Conservation (phyloP, 1,140 invertebrate genomes). For the Micrasema minimum region DNA sequence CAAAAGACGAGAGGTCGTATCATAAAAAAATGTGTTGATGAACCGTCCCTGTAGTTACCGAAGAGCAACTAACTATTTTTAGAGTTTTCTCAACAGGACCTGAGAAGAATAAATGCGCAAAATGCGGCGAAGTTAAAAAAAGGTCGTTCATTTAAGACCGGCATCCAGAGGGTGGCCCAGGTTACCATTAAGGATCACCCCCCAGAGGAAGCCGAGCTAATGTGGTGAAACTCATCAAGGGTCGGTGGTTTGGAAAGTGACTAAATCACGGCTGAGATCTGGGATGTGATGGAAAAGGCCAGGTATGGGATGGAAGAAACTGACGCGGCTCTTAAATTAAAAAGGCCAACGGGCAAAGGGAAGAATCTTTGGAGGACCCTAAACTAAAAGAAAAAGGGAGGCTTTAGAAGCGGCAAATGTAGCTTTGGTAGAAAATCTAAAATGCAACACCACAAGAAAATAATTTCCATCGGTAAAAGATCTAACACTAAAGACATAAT, state of each 20-base stretch:
- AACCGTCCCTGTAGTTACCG: constrained; percentile 86
- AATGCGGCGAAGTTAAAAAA: constrained; percentile 92
- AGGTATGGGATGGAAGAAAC: constrained; percentile 94
- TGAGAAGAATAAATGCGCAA: constrained; percentile 89
- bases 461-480: too few species aligned
- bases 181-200: constrained; percentile 90
- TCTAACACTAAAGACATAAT: too few species aligned
- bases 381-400: constrained; percentile 55
- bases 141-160: constrained; percentile 93
- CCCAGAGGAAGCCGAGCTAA: constrained; percentile 92
- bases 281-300: constrained; percentile 97
- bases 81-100: constrained; percentile 91
- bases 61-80: constrained; percentile 88
- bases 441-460: not conserved
- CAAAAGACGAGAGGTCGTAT: constrained; percentile 93
- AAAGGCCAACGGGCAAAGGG: constrained; percentile 89
- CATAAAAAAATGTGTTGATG: constrained; percentile 95
- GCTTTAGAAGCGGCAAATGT: constrained; percentile 11
- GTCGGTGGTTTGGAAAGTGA: constrained; percentile 90
- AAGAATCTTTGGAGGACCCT: constrained; percentile 79
- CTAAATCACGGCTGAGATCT: constrained; percentile 87
- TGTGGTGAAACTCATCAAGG: constrained; percentile 89
- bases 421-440: too few species aligned
- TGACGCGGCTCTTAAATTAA: constrained; percentile 84
- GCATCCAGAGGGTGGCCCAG: constrained; percentile 93